Percentiles rank a stretch among this genome's conserved stretches.
phyloP scores from a whole-genome alignment of 2,113 vertebrate species.

The Lipophrys pholis region DNA sequence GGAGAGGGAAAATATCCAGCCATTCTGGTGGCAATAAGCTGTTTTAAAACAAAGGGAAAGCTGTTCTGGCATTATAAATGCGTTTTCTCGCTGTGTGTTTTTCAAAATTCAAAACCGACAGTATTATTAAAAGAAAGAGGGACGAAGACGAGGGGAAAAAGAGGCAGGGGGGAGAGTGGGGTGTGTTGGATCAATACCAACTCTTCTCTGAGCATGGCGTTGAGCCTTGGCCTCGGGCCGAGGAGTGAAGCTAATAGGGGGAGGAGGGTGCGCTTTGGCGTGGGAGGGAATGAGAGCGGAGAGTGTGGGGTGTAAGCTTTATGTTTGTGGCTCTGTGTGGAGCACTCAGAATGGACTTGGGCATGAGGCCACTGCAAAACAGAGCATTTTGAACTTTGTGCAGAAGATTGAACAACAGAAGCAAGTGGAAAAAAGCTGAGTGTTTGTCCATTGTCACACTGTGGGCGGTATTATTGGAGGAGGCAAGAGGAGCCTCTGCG shows the following conservation, averaged over 20 bases:
- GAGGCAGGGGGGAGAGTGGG: neutral
- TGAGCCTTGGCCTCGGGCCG: slow-evolving; percentile 69
- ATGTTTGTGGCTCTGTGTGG: slow-evolving; percentile 48
- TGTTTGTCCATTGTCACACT: slow-evolving; percentile 47
- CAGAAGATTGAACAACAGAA: slow-evolving; percentile 30
- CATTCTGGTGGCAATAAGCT: slow-evolving; percentile 72
- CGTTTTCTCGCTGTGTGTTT: slow-evolving; percentile 64
- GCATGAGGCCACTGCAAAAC: slow-evolving; percentile 57
- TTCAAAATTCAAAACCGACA: slow-evolving; percentile 70
- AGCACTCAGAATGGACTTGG: slow-evolving; percentile 42
- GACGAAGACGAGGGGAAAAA: neutral
- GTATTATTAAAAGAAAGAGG: slow-evolving; percentile 69
- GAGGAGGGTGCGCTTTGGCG: slow-evolving; percentile 50
- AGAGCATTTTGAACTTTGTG: slow-evolving; percentile 48
- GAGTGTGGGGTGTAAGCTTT: slow-evolving; percentile 61
- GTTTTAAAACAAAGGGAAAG: slow-evolving; percentile 74
- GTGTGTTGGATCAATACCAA: slow-evolving; percentile 73
- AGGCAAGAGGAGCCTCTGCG: slow-evolving; percentile 44
- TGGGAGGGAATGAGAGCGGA: slow-evolving; percentile 54
- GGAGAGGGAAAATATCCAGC: slow-evolving; percentile 57
- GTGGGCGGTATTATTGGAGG: slow-evolving; percentile 48
- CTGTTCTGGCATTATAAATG: slow-evolving; percentile 64
- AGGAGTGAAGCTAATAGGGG: slow-evolving; percentile 41
- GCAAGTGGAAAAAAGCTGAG: neutral
- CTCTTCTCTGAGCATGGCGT: slow-evolving; percentile 64